Base-by-base conservation (phyloP, 2,888 invertebrate genomes). In the Dichetophora obliterata region DNA sequence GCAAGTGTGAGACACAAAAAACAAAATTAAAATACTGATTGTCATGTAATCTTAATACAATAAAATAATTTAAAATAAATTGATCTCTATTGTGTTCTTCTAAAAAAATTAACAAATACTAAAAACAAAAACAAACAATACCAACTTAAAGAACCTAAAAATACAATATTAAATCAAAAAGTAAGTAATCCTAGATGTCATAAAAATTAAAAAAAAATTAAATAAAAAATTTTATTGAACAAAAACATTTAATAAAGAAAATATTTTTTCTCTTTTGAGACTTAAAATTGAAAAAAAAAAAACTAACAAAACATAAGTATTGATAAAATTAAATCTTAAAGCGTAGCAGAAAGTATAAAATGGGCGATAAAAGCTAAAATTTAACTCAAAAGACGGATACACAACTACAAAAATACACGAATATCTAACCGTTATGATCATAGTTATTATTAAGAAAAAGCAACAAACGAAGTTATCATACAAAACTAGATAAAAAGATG, bases 81-180 rank as follows among this genome's bases (percentile, higher is more conserved):
- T 86, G 86, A 87, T 87, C 86, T 86, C 86, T 84, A 84, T 81
- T 85, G 85, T 86, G 86, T 86, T 86, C 88, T 85, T 84, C 69
- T 71, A 59, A 54, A 75, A 16, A 75, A 75, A 22, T 31, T 27
- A 50, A 54, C 48, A 24, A 24, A n/a, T 31, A 70, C 24, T 3
- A 63, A 69, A 71, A 52, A 59, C 24, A 1, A 63, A 69, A 71
- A 52, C 48, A 50, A 76, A 75, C 50, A 68, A 27, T 57, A 75
- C 34, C 43, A 68, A 72, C 72, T 59, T 27, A 65, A 66, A 34
- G 61, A 71, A 69, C 75, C 11, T 27, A 54, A 75, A 66, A 73
- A 69, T 52, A 63, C 43, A 74, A 65, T 65, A 74, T 52, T 37
- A 75, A 68, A 78, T 75, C 70, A 54, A 68, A 71, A 77, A 63